phyloP scores from a whole-genome alignment of 1,140 invertebrate species.

The Musca domestica region DNA sequence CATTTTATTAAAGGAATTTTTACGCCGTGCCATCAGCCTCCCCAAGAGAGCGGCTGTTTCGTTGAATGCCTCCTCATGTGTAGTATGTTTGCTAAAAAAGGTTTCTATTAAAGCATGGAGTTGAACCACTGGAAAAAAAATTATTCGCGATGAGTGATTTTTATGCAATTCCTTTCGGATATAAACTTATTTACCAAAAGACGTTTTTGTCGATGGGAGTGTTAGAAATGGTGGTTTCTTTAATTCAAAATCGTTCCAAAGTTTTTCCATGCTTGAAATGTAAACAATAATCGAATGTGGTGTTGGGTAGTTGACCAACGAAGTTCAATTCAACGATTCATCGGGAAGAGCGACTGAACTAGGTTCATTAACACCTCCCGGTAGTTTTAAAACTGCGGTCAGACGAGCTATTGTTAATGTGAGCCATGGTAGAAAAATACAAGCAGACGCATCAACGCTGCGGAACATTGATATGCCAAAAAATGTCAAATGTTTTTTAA shows the following conservation, averaged over 20 bases:
- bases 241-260: conserved; percentile 51
- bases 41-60: conserved; percentile 43
- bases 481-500: too few relatives aligned
- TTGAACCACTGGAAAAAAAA: conserved; percentile 32
- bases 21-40: conserved; percentile 43
- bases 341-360: too few relatives aligned
- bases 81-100: conserved; percentile 32
- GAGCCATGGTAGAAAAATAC: too few relatives aligned
- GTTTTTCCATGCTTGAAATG: conserved; percentile 30
- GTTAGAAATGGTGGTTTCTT: conserved; percentile 47
- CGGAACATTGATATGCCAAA: too few relatives aligned
- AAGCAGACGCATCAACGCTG: too few relatives aligned
- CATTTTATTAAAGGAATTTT: conserved; percentile 44
- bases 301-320: too few relatives aligned
- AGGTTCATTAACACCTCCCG: too few relatives aligned
- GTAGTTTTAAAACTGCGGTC: too few relatives aligned
- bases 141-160: neutral
- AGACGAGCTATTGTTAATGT: too few relatives aligned
- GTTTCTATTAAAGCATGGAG: conserved; percentile 37
- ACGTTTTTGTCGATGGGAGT: conserved; percentile 31
- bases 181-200: conserved; percentile 36
- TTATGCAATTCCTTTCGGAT: too few relatives aligned
- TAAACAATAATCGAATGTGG: conserved; percentile 10
- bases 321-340: too few relatives aligned
- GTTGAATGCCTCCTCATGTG: conserved; percentile 32